Base-by-base conservation (phyloP, 2,888 invertebrate genomes). In the Camptogramma bilineatum region DNA sequence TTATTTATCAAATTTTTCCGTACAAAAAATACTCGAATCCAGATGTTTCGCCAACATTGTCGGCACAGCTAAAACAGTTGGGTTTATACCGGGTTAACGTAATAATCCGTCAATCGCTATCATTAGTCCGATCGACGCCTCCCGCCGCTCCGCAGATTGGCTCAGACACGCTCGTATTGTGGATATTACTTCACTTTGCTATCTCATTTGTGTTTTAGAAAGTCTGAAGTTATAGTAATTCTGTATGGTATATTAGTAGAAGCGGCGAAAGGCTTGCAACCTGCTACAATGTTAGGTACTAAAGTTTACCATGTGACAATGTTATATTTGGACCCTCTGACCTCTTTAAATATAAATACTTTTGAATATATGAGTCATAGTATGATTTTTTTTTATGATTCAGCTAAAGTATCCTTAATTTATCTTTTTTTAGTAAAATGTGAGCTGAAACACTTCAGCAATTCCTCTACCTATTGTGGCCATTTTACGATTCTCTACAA, bases 101-200 rank as follows among this genome's bases (percentile, higher is more conserved):
- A 91, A 92, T 91, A 93, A 91, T 92, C 90, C 84, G 87, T 85
- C 88, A 89, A 90, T 91, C 87, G 80, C 74, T 91, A 92, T 92
- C 91, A 90, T 91, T 89, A 90, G 88, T 82, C 83, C 81, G 83
- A 91, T 91, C 91, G 84, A 79, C 78, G 86, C 91, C 93, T 88
- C 92, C 92, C 90, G 92, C 87, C 81, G 91, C 80, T 85, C 79
- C 77, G 83, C 85, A 90, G 91, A 93, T 92, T 92, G 90, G 85
- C 79, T 70, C 66, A 66, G 66, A 79, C 86, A 84, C 79, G 84
- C 76, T 82, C 83, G 78, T 90, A 88, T 64, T 84, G 76, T 91
- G 91, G 91, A 91, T 78, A 68, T 53, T 61, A 63, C 61, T 53
- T 52, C 47, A 52, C 48, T 24, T 47, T 39, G 16, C 16, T 47